These are phyloP conservation scores for Andricus quercusramuli DNA, from an alignment of 2,888 invertebrate genomes.

Conservation along the genomic window DNA sequence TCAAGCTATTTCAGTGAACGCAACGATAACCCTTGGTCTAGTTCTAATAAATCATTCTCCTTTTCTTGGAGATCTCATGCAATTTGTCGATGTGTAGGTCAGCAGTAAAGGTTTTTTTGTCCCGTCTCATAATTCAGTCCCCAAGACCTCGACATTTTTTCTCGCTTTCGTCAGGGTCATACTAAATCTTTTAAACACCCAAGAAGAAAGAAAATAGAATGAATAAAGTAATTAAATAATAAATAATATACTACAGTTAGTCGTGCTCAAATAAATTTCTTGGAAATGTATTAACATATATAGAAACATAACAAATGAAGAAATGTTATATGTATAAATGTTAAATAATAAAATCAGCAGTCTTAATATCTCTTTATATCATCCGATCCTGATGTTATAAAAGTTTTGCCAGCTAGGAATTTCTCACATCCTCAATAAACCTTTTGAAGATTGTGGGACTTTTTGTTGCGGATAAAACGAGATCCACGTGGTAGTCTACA, in stretches of 20 bases:
- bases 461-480: constrained; percentile 22
- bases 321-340: too few relatives aligned
- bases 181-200: neutral
- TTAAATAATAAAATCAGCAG: neutral
- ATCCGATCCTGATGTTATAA: neutral
- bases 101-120: constrained; percentile 8
- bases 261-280: too few relatives aligned
- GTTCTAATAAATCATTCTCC: neutral
- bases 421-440: constrained; percentile 6
- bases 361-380: neutral
- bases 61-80: constrained; percentile 4
- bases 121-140: constrained; percentile 3
- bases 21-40: neutral
- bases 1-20: neutral
- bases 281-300: too few relatives aligned
- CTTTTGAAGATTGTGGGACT: neutral
- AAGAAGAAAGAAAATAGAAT: neutral
- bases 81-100: constrained; percentile 8
- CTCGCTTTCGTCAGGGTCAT: neutral
- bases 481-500: constrained; percentile 21
- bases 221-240: too few relatives aligned
- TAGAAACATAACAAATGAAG: too few relatives aligned
- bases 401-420: constrained; percentile 3
- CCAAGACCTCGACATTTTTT: constrained; percentile 2
- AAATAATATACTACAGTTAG: too few relatives aligned